phyloP scores from a whole-genome alignment of 2,888 invertebrate species.

The Drosophila robusta region DNA sequence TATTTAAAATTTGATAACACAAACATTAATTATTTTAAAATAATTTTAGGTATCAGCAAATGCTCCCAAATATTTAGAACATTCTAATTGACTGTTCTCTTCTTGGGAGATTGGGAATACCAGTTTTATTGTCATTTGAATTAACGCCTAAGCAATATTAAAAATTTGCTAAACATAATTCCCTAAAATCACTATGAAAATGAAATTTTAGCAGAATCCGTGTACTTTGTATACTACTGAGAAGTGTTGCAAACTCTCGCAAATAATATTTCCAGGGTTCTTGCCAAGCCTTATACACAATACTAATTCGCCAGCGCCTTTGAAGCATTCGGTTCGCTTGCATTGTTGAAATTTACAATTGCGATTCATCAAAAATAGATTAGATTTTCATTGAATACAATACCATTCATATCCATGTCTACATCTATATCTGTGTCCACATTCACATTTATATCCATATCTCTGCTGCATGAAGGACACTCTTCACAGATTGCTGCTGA shows the following conservation, averaged over 20 bases:
- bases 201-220: too few relatives aligned
- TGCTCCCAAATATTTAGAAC: too few relatives aligned
- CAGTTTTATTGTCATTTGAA: too few relatives aligned
- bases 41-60: too few relatives aligned
- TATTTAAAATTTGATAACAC: not conserved
- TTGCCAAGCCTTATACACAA: conserved; percentile 1
- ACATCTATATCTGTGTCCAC: conserved; percentile 38
- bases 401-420: conserved; percentile 33
- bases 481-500: conserved; percentile 25
- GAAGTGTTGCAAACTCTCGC: not conserved
- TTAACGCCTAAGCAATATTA: not conserved
- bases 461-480: conserved; percentile 28
- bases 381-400: conserved; percentile 69
- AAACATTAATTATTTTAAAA: too few relatives aligned
- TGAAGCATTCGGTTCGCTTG: conserved; percentile 40
- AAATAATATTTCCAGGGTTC: not conserved
- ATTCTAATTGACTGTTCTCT: not conserved
- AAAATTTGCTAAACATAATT: too few relatives aligned
- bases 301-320: conserved; percentile 46
- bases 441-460: conserved; percentile 25
- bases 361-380: conserved; percentile 81
- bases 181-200: too few relatives aligned
- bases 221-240: not conserved
- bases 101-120: not conserved
- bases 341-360: conserved; percentile 73